Evolutionary conservation across 2,797 vertebrate genomes (phyloP).

Genomic region (Microctenopoma steveboyesi): DNA sequence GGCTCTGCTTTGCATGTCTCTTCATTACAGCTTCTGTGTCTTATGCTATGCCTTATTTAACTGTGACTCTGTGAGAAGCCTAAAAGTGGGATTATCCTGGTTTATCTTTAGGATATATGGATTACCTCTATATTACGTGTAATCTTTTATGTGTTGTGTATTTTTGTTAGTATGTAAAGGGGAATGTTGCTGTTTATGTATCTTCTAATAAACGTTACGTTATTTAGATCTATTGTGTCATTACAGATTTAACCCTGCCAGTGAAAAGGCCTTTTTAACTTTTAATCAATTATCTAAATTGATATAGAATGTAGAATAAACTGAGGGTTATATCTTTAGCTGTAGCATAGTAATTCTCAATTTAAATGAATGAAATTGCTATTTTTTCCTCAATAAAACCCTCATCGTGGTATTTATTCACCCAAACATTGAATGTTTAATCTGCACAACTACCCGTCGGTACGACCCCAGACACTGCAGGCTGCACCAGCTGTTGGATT

Average conservation of each 20-base stretch:
- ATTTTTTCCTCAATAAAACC: conserved; percentile 8
- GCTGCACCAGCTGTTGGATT: conserved; percentile 74
- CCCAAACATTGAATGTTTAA: conserved; percentile 22
- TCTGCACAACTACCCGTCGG: conserved; percentile 36
- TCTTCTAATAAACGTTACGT: conserved; percentile 77
- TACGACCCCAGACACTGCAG: conserved; percentile 57
- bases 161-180: conserved; percentile 64
- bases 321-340: background rate
- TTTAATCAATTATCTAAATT: background rate
- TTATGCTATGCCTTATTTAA: conserved; percentile 53
- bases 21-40: conserved; percentile 40
- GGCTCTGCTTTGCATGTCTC: conserved; percentile 64
- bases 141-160: conserved; percentile 66
- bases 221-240: conserved; percentile 32
- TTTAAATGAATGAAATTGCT: background rate
- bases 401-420: conserved; percentile 8
- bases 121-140: conserved; percentile 72
- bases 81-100: conserved; percentile 73
- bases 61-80: conserved; percentile 63
- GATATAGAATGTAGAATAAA: background rate
- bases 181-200: conserved; percentile 57
- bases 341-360: background rate
- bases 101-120: conserved; percentile 70
- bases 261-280: background rate
- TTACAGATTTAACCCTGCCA: background rate